Evolutionary conservation across 2,113 vertebrate genomes (phyloP).

Genomic region (Campylomormyrus numenius): DNA sequence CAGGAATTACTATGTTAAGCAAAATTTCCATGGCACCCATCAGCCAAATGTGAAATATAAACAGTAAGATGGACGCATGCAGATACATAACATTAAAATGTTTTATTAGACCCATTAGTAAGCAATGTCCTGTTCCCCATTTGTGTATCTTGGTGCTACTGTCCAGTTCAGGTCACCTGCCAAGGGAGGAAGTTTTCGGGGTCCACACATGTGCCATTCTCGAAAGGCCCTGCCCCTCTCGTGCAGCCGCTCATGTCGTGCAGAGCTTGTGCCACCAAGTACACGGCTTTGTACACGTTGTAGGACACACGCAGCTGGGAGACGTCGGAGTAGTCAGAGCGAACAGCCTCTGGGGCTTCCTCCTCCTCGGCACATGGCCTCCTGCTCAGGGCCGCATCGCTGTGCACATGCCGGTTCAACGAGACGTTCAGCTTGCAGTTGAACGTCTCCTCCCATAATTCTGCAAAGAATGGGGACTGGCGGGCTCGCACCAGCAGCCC

Average conservation of each 20-base stretch:
- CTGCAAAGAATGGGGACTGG: slow-evolving; percentile 42
- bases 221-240: slow-evolving; percentile 43
- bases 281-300: slow-evolving; percentile 64
- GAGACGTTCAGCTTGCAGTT: slow-evolving; percentile 49
- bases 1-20: background rate
- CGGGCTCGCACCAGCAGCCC: slow-evolving; percentile 34
- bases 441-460: slow-evolving; percentile 61
- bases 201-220: slow-evolving; percentile 48
- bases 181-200: slow-evolving; percentile 42
- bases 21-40: background rate
- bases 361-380: slow-evolving; percentile 40
- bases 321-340: slow-evolving; percentile 52
- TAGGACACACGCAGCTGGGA: slow-evolving; percentile 58
- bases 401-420: slow-evolving; percentile 42
- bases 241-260: slow-evolving; percentile 51
- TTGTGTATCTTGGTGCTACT: background rate
- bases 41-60: background rate
- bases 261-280: slow-evolving; percentile 59
- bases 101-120: background rate
- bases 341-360: slow-evolving; percentile 45
- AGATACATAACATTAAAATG: background rate
- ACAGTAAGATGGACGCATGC: background rate
- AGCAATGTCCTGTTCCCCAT: background rate
- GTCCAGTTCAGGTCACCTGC: slow-evolving; percentile 45
- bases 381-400: slow-evolving; percentile 12